These are phyloP conservation scores for Anorthoa munda DNA, from an alignment of 2,888 invertebrate genomes.

Conservation along the genomic window DNA sequence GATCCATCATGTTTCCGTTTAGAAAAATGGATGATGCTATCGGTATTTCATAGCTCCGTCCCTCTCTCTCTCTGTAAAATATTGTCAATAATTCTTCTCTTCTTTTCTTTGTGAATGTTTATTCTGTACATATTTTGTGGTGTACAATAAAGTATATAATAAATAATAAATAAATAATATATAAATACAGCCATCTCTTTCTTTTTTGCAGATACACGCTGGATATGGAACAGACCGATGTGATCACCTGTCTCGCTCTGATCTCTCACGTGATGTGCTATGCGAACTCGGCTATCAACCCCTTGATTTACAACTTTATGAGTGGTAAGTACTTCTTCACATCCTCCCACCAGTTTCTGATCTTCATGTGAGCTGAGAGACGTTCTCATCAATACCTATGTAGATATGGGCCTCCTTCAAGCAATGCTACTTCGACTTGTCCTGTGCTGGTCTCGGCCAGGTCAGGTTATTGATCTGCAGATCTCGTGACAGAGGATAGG, in stretches of 20 bases:
- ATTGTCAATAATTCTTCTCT: neutral
- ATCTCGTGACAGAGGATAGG: too few species aligned
- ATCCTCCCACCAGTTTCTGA: neutral
- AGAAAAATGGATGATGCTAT: neutral
- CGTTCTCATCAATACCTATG: too few species aligned
- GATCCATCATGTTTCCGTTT: neutral
- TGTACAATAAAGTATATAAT: too few species aligned
- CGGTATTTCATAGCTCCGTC: too few species aligned
- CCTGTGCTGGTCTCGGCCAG: neutral
- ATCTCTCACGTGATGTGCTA: constrained; percentile 97
- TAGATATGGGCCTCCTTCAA: too few species aligned
- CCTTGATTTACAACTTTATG: constrained; percentile 98
- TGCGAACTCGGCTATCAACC: constrained; percentile 98
- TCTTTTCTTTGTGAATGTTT: too few species aligned
- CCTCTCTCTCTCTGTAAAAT: neutral
- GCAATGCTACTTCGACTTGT: neutral
- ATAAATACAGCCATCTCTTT: constrained; percentile 15
- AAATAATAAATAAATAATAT: too few species aligned
- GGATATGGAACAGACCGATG: constrained; percentile 92
- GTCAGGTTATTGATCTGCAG: too few species aligned
- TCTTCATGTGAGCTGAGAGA: neutral
- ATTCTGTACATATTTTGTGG: too few species aligned
- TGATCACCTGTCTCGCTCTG: constrained; percentile 92
- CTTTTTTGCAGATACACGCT: constrained; percentile 90
- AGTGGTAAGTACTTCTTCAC: constrained; percentile 93